A percentile compares a stretch with the other conserved stretches of the same genome.
phyloP scores from a whole-genome alignment of 2,113 vertebrate genomes.

The Callocephalon fimbriatum region DNA sequence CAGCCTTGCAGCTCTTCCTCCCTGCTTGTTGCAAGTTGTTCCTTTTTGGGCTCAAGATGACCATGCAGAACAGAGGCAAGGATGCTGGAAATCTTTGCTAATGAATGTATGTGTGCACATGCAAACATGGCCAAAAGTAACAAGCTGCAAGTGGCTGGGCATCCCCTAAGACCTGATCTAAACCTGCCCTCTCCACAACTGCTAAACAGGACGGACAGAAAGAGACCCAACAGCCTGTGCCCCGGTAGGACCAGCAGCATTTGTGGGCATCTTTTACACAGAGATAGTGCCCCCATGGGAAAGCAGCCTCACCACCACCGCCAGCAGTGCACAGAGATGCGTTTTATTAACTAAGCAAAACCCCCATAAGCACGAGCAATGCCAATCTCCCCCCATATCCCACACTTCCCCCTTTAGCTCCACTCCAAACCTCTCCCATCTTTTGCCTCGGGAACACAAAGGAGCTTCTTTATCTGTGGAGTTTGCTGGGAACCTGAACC shows the following conservation, averaged over 20 bases:
- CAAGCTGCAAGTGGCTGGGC: no score
- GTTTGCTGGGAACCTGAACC: background rate
- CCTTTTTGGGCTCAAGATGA: background rate
- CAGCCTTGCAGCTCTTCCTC: background rate
- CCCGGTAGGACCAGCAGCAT: background rate
- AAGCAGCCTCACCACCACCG: background rate
- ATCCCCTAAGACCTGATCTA: background rate
- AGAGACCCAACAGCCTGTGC: background rate
- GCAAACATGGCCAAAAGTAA: background rate
- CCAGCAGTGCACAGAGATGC: background rate
- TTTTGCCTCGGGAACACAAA: background rate
- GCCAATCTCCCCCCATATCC: background rate
- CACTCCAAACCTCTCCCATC: background rate
- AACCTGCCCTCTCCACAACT: background rate
- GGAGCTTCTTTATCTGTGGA: background rate
- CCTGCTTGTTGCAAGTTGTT: background rate
- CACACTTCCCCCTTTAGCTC: background rate
- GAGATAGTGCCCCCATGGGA: accelerated
- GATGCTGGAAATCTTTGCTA: background rate
- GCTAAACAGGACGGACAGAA: background rate
- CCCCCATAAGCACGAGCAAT: background rate
- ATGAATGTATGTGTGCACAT: accelerated
- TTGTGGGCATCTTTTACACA: background rate
- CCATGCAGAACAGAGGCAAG: background rate
- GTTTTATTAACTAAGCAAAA: background rate